phyloP scores from a whole-genome alignment of 2,888 invertebrate genomes.

The Seira sanloemensis region DNA sequence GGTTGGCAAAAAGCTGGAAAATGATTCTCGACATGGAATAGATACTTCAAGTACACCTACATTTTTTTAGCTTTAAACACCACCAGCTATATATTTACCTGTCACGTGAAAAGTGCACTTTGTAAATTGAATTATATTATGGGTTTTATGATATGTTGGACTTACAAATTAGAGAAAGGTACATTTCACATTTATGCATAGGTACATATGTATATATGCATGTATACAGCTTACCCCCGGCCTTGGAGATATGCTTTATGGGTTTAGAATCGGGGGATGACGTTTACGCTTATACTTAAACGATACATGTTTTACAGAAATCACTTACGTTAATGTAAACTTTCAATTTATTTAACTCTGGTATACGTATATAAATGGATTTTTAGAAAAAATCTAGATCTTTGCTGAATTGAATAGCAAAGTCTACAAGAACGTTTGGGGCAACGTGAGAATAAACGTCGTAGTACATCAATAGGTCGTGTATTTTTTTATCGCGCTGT shows the following conservation, averaged over 20 bases:
- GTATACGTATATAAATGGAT: neutral
- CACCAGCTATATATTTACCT: neutral
- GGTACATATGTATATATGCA: neutral
- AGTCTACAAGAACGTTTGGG: neutral
- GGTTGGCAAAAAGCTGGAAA: conserved; percentile 1
- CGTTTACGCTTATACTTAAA: no score
- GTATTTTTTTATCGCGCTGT: conserved; percentile 25
- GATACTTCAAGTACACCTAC: neutral
- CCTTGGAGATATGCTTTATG: no score
- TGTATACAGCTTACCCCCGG: neutral
- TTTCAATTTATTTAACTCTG: neutral
- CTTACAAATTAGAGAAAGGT: neutral
- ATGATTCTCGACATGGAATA: neutral
- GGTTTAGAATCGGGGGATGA: no score
- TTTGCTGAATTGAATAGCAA: neutral
- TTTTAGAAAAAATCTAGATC: no score
- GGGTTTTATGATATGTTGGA: neutral
- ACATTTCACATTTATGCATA: neutral
- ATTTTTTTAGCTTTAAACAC: neutral
- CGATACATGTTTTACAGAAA: no score
- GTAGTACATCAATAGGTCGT: neutral
- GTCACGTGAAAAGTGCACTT: neutral
- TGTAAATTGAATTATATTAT: neutral
- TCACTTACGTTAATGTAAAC: neutral
- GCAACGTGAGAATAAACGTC: neutral